Conservation (phyloP, 2,113 vertebrate genomes). For the Crotalus viridis region DNA sequence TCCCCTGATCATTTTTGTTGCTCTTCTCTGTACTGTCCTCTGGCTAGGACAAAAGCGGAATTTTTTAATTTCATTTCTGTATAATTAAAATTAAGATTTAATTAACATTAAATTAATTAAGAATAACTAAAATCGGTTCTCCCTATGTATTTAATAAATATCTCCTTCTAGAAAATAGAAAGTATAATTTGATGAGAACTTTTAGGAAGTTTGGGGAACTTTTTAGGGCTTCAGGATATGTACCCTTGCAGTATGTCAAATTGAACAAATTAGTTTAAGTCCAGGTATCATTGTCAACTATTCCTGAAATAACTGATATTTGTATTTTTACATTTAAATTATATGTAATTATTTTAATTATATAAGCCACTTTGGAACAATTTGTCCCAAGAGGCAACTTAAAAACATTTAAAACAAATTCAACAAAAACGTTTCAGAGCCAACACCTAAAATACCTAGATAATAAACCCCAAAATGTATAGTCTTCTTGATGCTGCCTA, state of each 20-base stretch:
- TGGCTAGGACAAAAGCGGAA: neutral
- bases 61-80: neutral
- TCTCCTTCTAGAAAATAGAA: neutral
- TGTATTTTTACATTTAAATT: neutral
- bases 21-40: too few species aligned
- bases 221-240: neutral
- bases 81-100: neutral
- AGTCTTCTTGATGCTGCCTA: neutral
- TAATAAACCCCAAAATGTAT: neutral
- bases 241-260: neutral
- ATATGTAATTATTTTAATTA: neutral
- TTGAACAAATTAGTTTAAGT: neutral
- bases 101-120: neutral
- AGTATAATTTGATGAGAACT: neutral
- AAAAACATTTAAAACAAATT: neutral
- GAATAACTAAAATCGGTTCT: neutral
- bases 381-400: neutral
- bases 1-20: too few species aligned
- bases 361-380: neutral
- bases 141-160: neutral
- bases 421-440: neutral
- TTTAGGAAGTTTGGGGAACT: neutral
- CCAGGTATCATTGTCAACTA: neutral
- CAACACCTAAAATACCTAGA: neutral
- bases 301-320: neutral